These are phyloP conservation scores for Lomographa bimaculata DNA, from an alignment of 2,888 invertebrate species.

Conservation along the genomic window DNA sequence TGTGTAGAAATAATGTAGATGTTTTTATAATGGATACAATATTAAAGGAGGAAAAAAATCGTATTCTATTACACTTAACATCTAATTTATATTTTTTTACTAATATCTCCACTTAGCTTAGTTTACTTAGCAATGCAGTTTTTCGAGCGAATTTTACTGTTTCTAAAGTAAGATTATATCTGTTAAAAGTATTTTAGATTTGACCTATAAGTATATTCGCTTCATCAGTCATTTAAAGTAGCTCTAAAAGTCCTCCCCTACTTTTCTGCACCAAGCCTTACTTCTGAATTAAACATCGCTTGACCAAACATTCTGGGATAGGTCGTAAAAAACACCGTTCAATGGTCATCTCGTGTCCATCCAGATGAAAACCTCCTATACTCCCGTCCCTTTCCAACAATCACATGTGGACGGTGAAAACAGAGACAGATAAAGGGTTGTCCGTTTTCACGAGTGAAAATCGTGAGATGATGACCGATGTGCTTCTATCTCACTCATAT, in stretches of 20 bases:
- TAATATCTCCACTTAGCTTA: too few species aligned
- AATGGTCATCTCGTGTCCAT: constrained; percentile 72
- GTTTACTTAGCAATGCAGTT: too few species aligned
- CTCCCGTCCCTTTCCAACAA: constrained; percentile 60
- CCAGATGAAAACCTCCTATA: constrained; percentile 51
- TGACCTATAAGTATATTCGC: too few species aligned
- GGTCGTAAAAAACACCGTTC: constrained; percentile 53
- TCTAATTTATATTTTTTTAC: too few species aligned
- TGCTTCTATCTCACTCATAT: constrained; percentile 76
- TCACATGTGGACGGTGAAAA: constrained; percentile 56
- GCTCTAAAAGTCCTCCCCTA: constrained; percentile 8
- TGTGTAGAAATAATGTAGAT: not conserved
- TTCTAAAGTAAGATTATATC: too few species aligned
- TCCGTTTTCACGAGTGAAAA: constrained; percentile 74
- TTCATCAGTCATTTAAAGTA: too few species aligned
- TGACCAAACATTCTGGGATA: constrained; percentile 66
- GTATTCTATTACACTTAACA: too few species aligned
- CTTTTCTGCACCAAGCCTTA: constrained; percentile 34
- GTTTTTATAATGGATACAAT: too few species aligned
- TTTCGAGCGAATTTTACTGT: too few species aligned
- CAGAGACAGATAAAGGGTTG: constrained; percentile 75
- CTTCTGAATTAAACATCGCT: constrained; percentile 38
- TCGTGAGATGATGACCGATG: constrained; percentile 60
- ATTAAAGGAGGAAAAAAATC: not conserved
- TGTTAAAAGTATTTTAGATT: too few species aligned